A percentile compares a stretch with the other conserved stretches of the same genome.
These are phyloP conservation scores for Anolis sagrei DNA, from an alignment of 2,113 vertebrate species.

Conservation along the genomic window DNA sequence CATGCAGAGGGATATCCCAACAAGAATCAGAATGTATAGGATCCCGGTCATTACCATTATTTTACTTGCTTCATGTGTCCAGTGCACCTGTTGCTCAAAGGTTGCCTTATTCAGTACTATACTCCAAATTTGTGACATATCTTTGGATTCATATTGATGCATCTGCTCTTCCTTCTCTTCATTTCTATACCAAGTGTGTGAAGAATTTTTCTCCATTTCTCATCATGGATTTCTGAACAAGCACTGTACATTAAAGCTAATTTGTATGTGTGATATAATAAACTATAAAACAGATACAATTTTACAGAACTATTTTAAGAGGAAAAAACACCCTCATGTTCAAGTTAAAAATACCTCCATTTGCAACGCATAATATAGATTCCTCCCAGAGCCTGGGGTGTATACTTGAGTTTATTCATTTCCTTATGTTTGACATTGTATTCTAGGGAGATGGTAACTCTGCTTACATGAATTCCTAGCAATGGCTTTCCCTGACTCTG, in stretches of 20 bases:
- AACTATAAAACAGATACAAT: background rate
- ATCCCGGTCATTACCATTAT: background rate
- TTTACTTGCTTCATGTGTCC: background rate
- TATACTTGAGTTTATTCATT: conserved; percentile 13
- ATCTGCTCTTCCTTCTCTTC: background rate
- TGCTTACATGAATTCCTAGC: conserved; percentile 34
- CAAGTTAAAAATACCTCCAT: background rate
- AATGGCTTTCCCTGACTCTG: conserved; percentile 40
- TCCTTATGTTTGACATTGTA: background rate
- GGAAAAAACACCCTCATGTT: background rate
- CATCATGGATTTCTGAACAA: background rate
- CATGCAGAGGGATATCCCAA: background rate
- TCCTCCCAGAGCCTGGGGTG: background rate
- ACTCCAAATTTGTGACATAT: background rate
- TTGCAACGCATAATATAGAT: background rate
- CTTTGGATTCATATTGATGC: background rate
- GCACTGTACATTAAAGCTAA: background rate
- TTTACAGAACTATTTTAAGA: background rate
- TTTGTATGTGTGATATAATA: background rate
- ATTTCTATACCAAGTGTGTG: background rate
- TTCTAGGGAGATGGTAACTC: conserved; percentile 13
- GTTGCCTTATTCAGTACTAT: background rate
- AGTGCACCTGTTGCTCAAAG: background rate
- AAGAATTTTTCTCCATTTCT: background rate
- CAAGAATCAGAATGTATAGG: background rate